Percentiles rank a stretch among this genome's conserved stretches.
These are phyloP conservation scores for Hydrolagus affinis DNA, from an alignment of 2,113 vertebrate genomes.

Conservation along the genomic window DNA sequence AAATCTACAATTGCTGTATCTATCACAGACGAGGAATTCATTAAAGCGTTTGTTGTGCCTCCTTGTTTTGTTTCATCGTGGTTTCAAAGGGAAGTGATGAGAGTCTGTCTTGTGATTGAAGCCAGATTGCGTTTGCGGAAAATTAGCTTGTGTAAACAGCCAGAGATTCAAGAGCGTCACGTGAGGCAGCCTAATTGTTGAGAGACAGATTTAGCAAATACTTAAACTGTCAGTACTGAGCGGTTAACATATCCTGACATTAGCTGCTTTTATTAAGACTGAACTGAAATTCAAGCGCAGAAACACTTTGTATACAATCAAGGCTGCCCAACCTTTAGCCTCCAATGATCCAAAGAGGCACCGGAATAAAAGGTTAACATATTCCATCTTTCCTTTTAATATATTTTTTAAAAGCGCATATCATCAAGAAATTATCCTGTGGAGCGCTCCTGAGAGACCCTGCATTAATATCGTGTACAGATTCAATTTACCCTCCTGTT, in stretches of 20 bases:
- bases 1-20: not conserved
- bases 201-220: conserved; percentile 24
- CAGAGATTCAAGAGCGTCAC: conserved; percentile 13
- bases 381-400: not conserved
- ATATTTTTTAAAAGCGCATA: not conserved
- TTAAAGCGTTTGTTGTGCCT: conserved; percentile 26
- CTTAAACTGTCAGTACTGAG: conserved; percentile 7
- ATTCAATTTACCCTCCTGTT: not conserved
- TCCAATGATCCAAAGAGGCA: not conserved
- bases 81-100: conserved; percentile 20
- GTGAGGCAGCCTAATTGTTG: conserved; percentile 23
- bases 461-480: not conserved
- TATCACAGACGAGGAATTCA: not conserved
- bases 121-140: conserved; percentile 23
- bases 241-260: conserved; percentile 10
- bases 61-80: conserved; percentile 19
- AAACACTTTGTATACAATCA: not conserved
- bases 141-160: conserved; percentile 27
- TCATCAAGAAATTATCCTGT: not conserved
- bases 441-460: not conserved
- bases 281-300: too few relatives aligned
- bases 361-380: not conserved
- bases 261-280: conserved; percentile 11
- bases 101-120: conserved; percentile 24
- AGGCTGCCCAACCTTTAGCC: not conserved